phyloP scores from a whole-genome alignment of 2,113 vertebrate species.

The Herpailurus yagouaroundi region DNA sequence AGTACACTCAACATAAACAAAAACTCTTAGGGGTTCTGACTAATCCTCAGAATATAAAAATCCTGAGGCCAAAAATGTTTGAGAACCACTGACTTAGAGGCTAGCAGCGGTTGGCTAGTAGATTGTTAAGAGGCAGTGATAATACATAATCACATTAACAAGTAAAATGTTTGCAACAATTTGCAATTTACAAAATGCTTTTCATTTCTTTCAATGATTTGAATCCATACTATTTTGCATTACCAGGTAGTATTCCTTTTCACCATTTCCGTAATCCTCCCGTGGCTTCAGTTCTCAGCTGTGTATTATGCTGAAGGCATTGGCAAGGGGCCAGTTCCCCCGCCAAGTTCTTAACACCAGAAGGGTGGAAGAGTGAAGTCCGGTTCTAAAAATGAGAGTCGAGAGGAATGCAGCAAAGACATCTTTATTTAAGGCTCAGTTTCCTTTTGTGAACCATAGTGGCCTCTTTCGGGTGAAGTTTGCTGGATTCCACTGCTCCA shows the following conservation, averaged over 20 bases:
- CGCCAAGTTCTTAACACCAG: background rate
- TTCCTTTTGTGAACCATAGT: background rate
- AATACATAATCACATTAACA: background rate
- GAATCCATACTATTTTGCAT: background rate
- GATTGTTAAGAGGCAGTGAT: background rate
- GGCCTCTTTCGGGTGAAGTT: background rate
- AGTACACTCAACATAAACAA: background rate
- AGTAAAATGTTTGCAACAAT: background rate
- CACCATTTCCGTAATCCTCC: background rate
- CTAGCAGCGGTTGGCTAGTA: background rate
- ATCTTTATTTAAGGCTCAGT: background rate
- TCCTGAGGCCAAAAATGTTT: background rate
- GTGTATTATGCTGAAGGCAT: background rate
- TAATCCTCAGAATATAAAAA: background rate
- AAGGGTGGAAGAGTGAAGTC: background rate
- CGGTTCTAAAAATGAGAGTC: background rate
- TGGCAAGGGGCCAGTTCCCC: background rate
- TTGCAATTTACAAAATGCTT: background rate
- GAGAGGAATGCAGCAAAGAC: slow-evolving; percentile 18
- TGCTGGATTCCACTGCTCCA: background rate
- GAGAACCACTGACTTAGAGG: background rate
- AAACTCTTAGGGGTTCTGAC: background rate
- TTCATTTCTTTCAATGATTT: background rate
- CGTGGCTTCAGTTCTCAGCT: background rate
- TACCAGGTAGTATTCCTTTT: background rate